Conservation (phyloP, 2,888 invertebrate genomes). For the Leucophenga montana region DNA sequence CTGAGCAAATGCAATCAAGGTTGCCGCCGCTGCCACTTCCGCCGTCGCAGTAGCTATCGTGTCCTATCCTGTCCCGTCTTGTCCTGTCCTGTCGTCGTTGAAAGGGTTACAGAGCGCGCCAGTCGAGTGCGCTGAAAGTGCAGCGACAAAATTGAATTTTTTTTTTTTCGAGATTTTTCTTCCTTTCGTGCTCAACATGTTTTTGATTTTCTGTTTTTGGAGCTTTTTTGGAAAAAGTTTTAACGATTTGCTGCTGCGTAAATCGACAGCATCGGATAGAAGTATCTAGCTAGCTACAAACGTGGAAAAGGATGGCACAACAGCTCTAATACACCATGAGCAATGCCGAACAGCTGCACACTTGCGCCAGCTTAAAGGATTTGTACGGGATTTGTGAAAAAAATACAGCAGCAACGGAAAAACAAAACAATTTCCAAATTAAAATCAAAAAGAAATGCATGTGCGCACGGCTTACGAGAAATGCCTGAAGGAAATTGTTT, state of each 20-base stretch:
- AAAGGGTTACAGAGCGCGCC: neutral
- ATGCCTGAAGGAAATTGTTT: no score
- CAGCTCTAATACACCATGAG: constrained; percentile 30
- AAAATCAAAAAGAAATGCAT: no score
- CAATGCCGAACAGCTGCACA: constrained; percentile 57
- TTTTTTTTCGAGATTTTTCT: constrained; percentile 1
- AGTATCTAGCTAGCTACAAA: constrained; percentile 1
- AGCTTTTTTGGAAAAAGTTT: constrained; percentile 50
- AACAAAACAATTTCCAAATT: no score
- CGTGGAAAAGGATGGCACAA: constrained; percentile 32
- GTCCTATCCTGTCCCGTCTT: neutral
- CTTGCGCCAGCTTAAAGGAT: constrained; percentile 65
- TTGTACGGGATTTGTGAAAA: constrained; percentile 64
- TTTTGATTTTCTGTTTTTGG: constrained; percentile 20
- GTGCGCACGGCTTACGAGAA: no score
- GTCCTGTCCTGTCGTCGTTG: neutral
- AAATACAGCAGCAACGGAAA: constrained; percentile 27
- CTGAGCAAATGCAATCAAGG: constrained; percentile 63
- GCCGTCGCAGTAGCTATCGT: neutral
- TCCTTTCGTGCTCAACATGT: neutral
- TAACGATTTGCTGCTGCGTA: constrained; percentile 64
- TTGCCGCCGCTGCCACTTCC: constrained; percentile 28
- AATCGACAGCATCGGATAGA: constrained; percentile 47
- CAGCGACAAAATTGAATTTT: constrained; percentile 56
- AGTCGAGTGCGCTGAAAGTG: constrained; percentile 41